Conservation (phyloP, 2,113 vertebrate genomes). For the Ophiodon elongatus region DNA sequence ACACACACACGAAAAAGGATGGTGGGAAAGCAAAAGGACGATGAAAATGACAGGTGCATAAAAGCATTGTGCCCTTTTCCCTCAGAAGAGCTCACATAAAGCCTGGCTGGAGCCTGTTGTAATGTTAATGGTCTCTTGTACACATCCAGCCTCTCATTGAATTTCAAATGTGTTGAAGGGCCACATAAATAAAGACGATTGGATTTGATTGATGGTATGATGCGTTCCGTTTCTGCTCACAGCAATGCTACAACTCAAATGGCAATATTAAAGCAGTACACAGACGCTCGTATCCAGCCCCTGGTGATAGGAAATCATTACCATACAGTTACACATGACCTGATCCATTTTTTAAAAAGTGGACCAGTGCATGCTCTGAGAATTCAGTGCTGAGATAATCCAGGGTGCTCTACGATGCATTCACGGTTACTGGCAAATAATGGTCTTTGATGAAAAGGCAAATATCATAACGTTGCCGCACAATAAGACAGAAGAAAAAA, state of each 20-base stretch:
- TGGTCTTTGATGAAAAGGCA: neutral
- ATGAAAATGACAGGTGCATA: slow-evolving; percentile 59
- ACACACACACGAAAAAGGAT: too few relatives aligned
- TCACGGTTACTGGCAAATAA: neutral
- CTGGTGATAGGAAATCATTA: slow-evolving; percentile 29
- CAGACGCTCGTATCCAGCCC: slow-evolving; percentile 4
- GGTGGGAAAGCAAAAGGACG: slow-evolving; percentile 20
- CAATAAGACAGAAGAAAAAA: neutral
- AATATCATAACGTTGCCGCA: neutral
- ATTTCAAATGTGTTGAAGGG: slow-evolving; percentile 21
- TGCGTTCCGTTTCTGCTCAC: slow-evolving; percentile 21
- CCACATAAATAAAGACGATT: neutral
- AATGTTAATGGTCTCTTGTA: slow-evolving; percentile 54
- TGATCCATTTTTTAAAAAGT: slow-evolving; percentile 36
- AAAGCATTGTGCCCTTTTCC: slow-evolving; percentile 42
- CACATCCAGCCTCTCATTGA: slow-evolving; percentile 20
- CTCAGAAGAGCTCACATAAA: slow-evolving; percentile 20
- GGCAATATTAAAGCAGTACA: slow-evolving; percentile 48
- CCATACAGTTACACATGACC: slow-evolving; percentile 25
- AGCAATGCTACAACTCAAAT: slow-evolving; percentile 42
- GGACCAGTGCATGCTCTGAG: slow-evolving; percentile 1
- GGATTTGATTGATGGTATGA: slow-evolving; percentile 3
- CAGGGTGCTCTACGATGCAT: neutral
- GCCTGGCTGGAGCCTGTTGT: slow-evolving; percentile 31
- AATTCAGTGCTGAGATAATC: slow-evolving; percentile 1